Base-by-base conservation (phyloP, 2,797 vertebrate genomes). In the Lagodon rhomboides region DNA sequence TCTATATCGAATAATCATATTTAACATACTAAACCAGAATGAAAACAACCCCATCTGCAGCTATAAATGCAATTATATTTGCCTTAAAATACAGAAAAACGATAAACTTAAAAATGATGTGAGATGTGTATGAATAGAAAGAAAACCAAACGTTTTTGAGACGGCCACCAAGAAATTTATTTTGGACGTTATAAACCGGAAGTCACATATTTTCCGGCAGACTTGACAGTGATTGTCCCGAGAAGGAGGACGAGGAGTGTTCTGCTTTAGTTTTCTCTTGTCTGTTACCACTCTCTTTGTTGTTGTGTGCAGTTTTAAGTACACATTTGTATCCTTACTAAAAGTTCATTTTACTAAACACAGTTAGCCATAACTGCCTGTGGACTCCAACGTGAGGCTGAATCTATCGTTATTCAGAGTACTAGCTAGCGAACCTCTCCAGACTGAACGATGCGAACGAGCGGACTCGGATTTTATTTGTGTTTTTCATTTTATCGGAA, bases 161-260 rank as follows among this genome's bases (percentile, higher is more conserved):
- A 4, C 7, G 20, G 0, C 34, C 13, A n/a, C 16, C 38, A 4
- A 13, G 2, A 0, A 0, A 69, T 86, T 87, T 90, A 90, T 73
- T 89, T 79, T 91, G 83, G 2, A 83, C 55, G 16, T 0, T 6
- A 0, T 0, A 22, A 22, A 75, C 59, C 87, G 90, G 90, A 94
- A 85, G 55, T 63, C 0, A 0, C 1, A 0, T 1, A 2, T n/a
- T 17, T 61, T 18, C 22, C n/a, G 3, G 0, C 11, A 8, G 17
- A 9, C 66, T 84, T 85, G 30, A 83, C 62, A 0, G 0, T 27
- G 17, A 43, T 62, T 51, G 72, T 83, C 47, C 53, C 0, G 43
- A 50, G 72, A 16, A 65, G 63, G 34, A 81, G 85, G 80, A 56
- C 67, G 80, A 84, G 81, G 83, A 84, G 84, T 59, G 83, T 25